Percentiles rank a stretch among this genome's conserved stretches.
Conservation (phyloP, 37 sponge, comb jelly and placozoan species). For the Geodia barretti region DNA sequence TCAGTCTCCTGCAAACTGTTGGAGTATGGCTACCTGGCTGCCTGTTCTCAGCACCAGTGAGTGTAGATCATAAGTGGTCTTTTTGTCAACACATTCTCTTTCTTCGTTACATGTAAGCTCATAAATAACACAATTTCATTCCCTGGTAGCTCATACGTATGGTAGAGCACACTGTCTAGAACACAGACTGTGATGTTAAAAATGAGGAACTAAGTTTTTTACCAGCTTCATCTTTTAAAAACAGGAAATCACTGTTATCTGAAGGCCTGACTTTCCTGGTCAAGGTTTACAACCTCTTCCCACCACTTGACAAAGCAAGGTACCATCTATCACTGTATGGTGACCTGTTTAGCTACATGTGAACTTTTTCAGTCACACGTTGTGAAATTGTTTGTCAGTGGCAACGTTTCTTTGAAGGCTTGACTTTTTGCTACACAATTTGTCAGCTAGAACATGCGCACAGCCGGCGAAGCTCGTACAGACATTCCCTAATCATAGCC, state of each 20-base stretch:
- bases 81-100: no score
- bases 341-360: not conserved
- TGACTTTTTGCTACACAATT: no score
- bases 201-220: no score
- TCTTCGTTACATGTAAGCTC: no score
- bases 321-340: not conserved
- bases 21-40: slow-evolving; percentile 66
- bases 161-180: not conserved
- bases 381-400: no score
- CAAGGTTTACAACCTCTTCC: slow-evolving; percentile 47
- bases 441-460: no score
- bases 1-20: slow-evolving; percentile 54
- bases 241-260: slow-evolving; percentile 51
- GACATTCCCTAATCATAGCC: not conserved
- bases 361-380: not conserved
- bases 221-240: no score
- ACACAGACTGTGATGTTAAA: no score
- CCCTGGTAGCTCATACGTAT: slow-evolving; percentile 12
- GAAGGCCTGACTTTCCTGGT: slow-evolving; percentile 53
- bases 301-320: slow-evolving; percentile 36
- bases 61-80: not conserved
- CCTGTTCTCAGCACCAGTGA: slow-evolving; percentile 56
- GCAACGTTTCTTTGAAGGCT: no score
- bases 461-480: no score
- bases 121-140: no score